These are phyloP conservation scores for Machimus rusticus DNA, from an alignment of 2,888 invertebrate genomes.

Conservation along the genomic window DNA sequence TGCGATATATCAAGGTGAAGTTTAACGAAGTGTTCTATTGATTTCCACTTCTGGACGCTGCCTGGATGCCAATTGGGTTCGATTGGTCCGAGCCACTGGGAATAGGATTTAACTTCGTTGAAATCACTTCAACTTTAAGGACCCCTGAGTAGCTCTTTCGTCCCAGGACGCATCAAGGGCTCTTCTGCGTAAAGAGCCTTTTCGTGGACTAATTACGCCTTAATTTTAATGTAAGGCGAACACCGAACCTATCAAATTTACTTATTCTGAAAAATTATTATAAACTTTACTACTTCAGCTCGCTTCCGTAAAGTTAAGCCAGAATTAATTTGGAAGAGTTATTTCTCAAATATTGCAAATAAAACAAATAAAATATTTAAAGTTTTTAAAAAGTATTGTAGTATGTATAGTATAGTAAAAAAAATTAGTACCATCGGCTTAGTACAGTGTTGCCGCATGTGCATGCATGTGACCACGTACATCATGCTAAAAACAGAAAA, in stretches of 20 bases:
- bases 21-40: neutral
- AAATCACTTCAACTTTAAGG: neutral
- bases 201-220: neutral
- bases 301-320: no score
- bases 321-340: no score
- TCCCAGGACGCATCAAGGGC: neutral
- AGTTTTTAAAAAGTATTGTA: no score
- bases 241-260: neutral
- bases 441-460: no score
- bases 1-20: constrained; percentile 1
- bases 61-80: neutral
- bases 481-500: no score
- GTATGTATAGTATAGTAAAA: no score
- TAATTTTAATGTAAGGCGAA: neutral
- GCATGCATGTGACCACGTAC: no score
- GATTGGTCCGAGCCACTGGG: neutral
- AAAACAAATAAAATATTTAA: no score
- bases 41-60: neutral
- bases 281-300: neutral
- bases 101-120: neutral
- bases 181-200: neutral
- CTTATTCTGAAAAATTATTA: neutral
- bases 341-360: no score
- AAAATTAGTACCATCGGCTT: no score
- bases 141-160: neutral